phyloP scores from a whole-genome alignment of 1,140 invertebrate species.

The Pseudomyrmex flavicornis region DNA sequence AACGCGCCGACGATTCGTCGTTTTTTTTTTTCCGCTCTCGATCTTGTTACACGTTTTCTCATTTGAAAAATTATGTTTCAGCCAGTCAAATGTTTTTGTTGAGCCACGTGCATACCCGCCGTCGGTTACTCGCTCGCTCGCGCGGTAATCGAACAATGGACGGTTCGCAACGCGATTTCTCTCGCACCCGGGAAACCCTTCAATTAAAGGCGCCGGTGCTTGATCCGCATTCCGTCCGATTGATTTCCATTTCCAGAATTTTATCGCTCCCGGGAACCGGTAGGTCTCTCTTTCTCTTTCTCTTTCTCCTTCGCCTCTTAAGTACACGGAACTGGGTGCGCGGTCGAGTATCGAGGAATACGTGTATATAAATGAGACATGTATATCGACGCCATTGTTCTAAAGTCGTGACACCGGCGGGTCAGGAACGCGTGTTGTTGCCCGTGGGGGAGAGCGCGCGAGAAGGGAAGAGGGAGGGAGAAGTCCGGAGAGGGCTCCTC shows the following conservation, averaged over 20 bases:
- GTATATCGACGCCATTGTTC: slow-evolving; percentile 82
- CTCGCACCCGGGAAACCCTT: slow-evolving; percentile 2
- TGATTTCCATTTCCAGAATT: slow-evolving; percentile 75
- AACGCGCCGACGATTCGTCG: not conserved
- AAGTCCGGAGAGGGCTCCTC: slow-evolving; percentile 60
- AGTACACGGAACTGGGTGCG: slow-evolving; percentile 49
- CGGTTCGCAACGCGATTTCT: slow-evolving; percentile 12
- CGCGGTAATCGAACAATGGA: slow-evolving; percentile 4
- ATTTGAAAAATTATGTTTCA: no score
- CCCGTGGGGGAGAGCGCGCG: slow-evolving; percentile 49
- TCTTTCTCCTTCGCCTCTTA: slow-evolving; percentile 3
- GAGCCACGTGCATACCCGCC: not conserved
- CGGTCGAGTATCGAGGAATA: slow-evolving; percentile 73
- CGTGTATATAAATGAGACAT: slow-evolving; percentile 82
- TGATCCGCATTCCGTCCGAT: slow-evolving; percentile 66
- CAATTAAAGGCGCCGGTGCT: slow-evolving; percentile 61
- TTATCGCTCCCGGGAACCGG: slow-evolving; percentile 63
- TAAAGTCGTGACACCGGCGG: slow-evolving; percentile 79
- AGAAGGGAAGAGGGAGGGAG: slow-evolving; percentile 37
- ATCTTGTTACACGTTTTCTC: no score
- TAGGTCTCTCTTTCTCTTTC: slow-evolving; percentile 5
- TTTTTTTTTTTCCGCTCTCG: no score
- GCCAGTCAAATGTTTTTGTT: not conserved
- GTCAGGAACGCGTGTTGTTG: slow-evolving; percentile 80
- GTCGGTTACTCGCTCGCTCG: slow-evolving; percentile 5